Evolutionary conservation across 1,140 invertebrate genomes (phyloP).

Genomic region (Pomacea maculata): DNA sequence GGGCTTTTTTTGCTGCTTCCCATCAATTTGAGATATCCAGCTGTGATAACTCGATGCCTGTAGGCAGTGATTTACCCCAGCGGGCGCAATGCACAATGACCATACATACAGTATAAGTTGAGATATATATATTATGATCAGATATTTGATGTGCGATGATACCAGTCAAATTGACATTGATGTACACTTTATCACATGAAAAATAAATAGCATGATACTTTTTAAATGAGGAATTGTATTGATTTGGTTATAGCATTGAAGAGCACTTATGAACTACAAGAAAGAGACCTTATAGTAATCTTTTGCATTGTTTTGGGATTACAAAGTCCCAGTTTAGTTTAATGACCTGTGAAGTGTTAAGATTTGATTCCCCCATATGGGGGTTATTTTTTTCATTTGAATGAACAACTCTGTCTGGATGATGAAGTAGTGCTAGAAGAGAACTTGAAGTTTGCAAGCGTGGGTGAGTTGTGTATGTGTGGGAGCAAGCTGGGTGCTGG

Average conservation of each 20-base stretch:
- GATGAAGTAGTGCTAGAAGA: neutral
- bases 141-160: slow-evolving; percentile 10
- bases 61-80: slow-evolving; percentile 16
- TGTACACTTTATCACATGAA: slow-evolving; percentile 18
- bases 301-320: slow-evolving; percentile 8
- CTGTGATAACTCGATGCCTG: slow-evolving; percentile 7
- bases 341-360: neutral
- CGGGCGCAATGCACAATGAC: slow-evolving; percentile 27
- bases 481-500: slow-evolving; percentile 16
- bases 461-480: neutral
- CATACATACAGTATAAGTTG: slow-evolving; percentile 19
- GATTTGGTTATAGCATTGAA: neutral
- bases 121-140: slow-evolving; percentile 14
- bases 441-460: neutral
- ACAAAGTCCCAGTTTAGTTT: neutral
- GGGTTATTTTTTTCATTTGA: slow-evolving; percentile 11
- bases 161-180: slow-evolving; percentile 12
- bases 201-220: slow-evolving; percentile 6
- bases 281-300: neutral
- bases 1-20: neutral
- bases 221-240: slow-evolving; percentile 2
- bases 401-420: neutral
- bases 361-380: slow-evolving; percentile 8
- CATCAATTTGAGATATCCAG: neutral
- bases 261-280: slow-evolving; percentile 6